Base-by-base conservation (phyloP, 2,888 invertebrate species). In the Drosophila macrospina region DNA sequence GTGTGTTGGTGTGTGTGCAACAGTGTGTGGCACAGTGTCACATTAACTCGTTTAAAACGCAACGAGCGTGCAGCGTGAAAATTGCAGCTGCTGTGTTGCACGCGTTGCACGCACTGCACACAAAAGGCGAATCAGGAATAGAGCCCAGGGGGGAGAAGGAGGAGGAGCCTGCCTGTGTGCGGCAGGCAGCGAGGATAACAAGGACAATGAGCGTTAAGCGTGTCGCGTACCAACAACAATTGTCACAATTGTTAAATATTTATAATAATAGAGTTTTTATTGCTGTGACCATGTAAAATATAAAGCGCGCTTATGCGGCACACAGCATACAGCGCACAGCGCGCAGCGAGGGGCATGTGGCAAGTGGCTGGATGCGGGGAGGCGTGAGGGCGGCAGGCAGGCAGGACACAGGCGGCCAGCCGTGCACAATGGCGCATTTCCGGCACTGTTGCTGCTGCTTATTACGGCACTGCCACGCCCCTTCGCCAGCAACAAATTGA, bases 241-340 rank as follows among this genome's bases (percentile, higher is more conserved):
- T 83, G 88, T 86, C 84, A 86, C 86, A 88, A 88, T 83, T 88
- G 83, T 83, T 86, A 88, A 83, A 88, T 86, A 83, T 83, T 86
- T 83, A 88, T 86, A 86, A 88, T 83, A 80, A 83, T 86, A 74
- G 78, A 80, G 68, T 75, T 82, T 88, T 80, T 83, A 82, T 82
- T 74, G 71, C 74, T 67, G 83, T 72, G 80, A 80, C 61, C 66
- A 80, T 76, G 82, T 82, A 73, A 82, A 82, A 82, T 88, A 82
- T 82, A 78, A 78, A 82, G 86, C 86, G 78, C 62, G 69, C 69
- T 77, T 80, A 80, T 76, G 77, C 72, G 76, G 54, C 20, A 20
- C 20, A 20, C 76, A 76, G 61, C 64, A 28, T 57, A 30, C 16
- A 34, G 28, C 30, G 32, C 13, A 20, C 26, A 34, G n/a, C 32